Conservation (phyloP, 2,888 invertebrate species). For the Bibio marci region DNA sequence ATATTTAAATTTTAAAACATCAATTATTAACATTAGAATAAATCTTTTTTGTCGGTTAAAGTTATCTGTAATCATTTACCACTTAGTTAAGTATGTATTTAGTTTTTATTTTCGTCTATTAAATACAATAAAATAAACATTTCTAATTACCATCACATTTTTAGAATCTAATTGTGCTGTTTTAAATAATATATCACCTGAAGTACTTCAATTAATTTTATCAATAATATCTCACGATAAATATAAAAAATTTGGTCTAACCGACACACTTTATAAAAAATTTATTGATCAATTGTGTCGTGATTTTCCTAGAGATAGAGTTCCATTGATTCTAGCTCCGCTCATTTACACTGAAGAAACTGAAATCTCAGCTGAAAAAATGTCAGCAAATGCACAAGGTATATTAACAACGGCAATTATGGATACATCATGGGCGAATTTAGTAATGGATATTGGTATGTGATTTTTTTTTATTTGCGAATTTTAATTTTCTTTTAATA, state of each 20-base stretch:
- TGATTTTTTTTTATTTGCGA: neutral
- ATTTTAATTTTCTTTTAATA: neutral
- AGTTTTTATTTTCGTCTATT: too few relatives aligned
- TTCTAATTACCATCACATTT: too few relatives aligned
- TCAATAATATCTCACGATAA: conserved; percentile 41
- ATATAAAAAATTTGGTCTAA: conserved; percentile 42
- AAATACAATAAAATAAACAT: too few relatives aligned
- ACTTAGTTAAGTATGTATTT: too few relatives aligned
- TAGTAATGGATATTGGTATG: conserved; percentile 67
- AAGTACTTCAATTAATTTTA: conserved; percentile 71
- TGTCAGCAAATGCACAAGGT: conserved; percentile 45
- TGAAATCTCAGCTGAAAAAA: conserved; percentile 43
- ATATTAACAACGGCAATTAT: conserved; percentile 37
- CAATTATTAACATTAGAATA: too few relatives aligned
- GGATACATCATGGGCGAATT: conserved; percentile 67
- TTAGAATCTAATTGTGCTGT: too few relatives aligned
- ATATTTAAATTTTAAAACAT: too few relatives aligned
- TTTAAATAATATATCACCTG: conserved; percentile 78
- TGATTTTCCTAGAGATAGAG: conserved; percentile 77
- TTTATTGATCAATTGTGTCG: conserved; percentile 66
- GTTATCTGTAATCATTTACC: too few relatives aligned
- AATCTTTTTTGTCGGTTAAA: too few relatives aligned
- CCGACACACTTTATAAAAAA: conserved; percentile 55
- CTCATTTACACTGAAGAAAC: conserved; percentile 63
- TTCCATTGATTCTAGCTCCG: conserved; percentile 79